These are phyloP conservation scores for Endotricha flammealis DNA, from an alignment of 2,888 invertebrate species.

Conservation along the genomic window DNA sequence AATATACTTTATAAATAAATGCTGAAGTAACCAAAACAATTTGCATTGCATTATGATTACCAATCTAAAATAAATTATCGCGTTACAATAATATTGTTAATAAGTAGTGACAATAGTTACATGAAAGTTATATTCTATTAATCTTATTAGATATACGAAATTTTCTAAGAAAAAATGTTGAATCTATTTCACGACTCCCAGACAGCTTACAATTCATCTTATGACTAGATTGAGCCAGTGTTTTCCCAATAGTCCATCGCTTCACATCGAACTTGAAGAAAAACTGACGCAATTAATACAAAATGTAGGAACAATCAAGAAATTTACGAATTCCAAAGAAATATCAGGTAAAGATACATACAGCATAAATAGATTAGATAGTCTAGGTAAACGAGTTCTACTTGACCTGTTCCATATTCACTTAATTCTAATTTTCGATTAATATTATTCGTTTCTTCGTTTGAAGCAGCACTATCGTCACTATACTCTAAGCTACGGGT, in stretches of 20 bases:
- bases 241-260: conserved; percentile 54
- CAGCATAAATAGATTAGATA: conserved; percentile 37
- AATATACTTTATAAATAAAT: conserved; percentile 66
- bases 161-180: conserved; percentile 53
- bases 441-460: conserved; percentile 69
- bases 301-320: conserved; percentile 69
- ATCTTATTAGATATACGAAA: conserved; percentile 55
- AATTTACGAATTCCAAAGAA: conserved; percentile 43
- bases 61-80: conserved; percentile 46
- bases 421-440: conserved; percentile 68
- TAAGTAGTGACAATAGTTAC: conserved; percentile 48
- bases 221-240: conserved; percentile 78
- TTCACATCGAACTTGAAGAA: conserved; percentile 53
- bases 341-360: conserved; percentile 30
- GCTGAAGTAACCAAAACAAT: conserved; percentile 51
- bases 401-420: conserved; percentile 50
- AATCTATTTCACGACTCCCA: conserved; percentile 58
- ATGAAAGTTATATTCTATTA: conserved; percentile 45
- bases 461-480: conserved; percentile 65
- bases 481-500: conserved; percentile 69
- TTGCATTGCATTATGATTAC: conserved; percentile 48
- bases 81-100: conserved; percentile 48
- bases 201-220: conserved; percentile 73
- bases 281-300: conserved; percentile 70
- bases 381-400: conserved; percentile 44